Conservation (phyloP, 2,113 vertebrate genomes). For the Spizaetus ornatus region DNA sequence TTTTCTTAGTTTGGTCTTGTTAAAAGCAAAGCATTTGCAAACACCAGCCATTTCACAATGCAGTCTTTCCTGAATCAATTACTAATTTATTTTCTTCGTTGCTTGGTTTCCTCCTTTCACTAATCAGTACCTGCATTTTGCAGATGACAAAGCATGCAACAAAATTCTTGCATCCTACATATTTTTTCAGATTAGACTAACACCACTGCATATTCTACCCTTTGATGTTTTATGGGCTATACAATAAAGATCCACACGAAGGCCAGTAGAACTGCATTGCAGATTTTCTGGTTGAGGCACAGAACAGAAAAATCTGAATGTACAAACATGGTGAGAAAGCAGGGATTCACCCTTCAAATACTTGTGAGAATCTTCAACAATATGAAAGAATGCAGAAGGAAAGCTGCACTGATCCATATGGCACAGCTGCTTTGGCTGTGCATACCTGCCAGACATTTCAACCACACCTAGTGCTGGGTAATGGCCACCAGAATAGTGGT, state of each 20-base stretch:
- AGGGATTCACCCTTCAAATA: not conserved
- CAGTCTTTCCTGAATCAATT: not conserved
- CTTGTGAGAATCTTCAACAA: rapidly evolving
- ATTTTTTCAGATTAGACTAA: not conserved
- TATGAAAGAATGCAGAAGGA: not conserved
- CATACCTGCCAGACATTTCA: not conserved
- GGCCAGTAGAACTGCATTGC: not conserved
- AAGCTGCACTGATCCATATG: not conserved
- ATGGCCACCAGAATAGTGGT: not conserved
- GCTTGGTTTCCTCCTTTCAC: not conserved
- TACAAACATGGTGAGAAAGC: not conserved
- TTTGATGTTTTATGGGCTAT: not conserved
- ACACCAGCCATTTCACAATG: not conserved
- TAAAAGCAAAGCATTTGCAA: not conserved
- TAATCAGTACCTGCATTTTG: not conserved
- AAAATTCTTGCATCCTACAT: not conserved
- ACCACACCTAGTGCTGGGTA: not conserved
- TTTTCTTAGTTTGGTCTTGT: not conserved
- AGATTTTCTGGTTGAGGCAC: not conserved
- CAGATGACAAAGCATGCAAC: not conserved
- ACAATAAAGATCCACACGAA: not conserved
- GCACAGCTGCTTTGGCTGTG: not conserved
- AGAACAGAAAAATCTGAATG: not conserved
- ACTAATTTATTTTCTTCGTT: not conserved
- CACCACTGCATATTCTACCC: not conserved